Conservation (phyloP, 1,140 invertebrate species). For the Temnothorax curvispinosus region DNA sequence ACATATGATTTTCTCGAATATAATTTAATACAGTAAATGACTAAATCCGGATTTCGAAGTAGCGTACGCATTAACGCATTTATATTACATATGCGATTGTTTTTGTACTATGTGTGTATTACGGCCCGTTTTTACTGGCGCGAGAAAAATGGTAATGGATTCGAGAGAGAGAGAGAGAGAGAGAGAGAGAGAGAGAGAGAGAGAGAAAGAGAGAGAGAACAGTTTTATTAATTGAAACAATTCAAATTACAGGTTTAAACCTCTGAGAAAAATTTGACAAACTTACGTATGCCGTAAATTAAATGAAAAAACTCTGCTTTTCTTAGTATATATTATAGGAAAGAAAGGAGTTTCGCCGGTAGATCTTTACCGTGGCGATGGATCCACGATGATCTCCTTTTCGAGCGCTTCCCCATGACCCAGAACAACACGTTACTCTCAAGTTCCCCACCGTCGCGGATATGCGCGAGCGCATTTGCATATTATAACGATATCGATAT, state of each 20-base stretch:
- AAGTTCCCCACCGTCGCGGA: background rate
- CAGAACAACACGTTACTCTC: conserved; percentile 58
- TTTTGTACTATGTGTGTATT: background rate
- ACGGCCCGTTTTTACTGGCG: background rate
- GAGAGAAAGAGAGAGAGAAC: no score
- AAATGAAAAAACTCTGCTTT: no score
- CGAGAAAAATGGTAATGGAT: background rate
- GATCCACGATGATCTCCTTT: conserved; percentile 66
- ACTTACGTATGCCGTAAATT: no score
- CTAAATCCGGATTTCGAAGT: background rate
- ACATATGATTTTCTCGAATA: background rate
- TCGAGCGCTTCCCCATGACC: conserved; percentile 39
- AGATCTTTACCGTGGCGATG: conserved; percentile 20
- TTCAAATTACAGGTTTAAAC: no score
- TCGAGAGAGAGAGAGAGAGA: no score
- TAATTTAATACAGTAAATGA: background rate
- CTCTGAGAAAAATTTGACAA: background rate
- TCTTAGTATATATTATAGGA: no score
- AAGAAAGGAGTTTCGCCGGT: background rate
- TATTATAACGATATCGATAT: conserved; percentile 77
- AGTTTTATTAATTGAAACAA: no score
- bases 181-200: no score
- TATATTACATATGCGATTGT: background rate
- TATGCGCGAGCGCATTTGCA: conserved; percentile 65
- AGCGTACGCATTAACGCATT: background rate